Base-by-base conservation (phyloP, 2,888 invertebrate genomes). In the Abrostola tripartita region DNA sequence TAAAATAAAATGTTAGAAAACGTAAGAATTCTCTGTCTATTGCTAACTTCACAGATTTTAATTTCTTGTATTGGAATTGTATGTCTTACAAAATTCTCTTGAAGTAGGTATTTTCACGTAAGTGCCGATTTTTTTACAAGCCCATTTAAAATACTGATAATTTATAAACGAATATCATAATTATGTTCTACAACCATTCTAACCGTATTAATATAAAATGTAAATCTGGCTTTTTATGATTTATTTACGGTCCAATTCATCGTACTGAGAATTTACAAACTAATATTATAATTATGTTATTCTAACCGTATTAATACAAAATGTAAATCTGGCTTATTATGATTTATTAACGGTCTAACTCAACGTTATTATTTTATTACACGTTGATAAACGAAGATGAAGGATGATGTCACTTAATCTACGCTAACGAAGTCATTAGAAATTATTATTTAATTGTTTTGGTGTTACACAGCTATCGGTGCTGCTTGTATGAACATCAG, bases 371-470 rank as follows among this genome's bases (percentile, higher is more conserved):
- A 67, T 50, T 75, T 56, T 61, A 63, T 64, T 42, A 55, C 47
- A 35, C 42, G 24, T 49, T 7, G 37, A 37, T 37, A 12, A 42
- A 14, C 14, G 24, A 0, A 57, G 37, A 41, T 50, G 12, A 37
- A n/a, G 10, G 56, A 66, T 79, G 73, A 76, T 66, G 63, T 68
- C 79, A 76, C 12, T 42, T 12, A 24, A 35, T 58, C 51, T 51
- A 40, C n/a, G 57, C 51, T 12, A 53, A 35, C 47, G 24, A 50
- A 52, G 47, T 58, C 61, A 77, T 77, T 68, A 60, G 57, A 42
- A 56, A 66, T 78, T 65, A 56, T 63, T 78, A 74, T 63, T 71
- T 71, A 65, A 75, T 75, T 47, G 65, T 76, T 75, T 71, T 65
- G 14, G 12, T 71, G 53, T 75, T 69, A 55, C 44, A 54, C 1